phyloP scores from a whole-genome alignment of 2,113 vertebrate genomes.

The Perccottus glenii region DNA sequence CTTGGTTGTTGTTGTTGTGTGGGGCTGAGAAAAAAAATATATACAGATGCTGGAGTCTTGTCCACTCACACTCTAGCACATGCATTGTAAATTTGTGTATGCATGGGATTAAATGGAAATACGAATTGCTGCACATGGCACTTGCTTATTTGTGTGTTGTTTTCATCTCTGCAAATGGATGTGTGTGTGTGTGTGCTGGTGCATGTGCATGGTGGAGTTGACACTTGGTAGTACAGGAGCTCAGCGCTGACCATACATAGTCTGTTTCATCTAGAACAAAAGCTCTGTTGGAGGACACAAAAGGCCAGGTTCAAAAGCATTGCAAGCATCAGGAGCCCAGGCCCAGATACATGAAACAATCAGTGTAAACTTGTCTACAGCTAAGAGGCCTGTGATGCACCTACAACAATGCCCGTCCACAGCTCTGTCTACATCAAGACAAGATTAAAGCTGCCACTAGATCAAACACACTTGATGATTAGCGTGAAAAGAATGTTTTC shows the following conservation, averaged over 20 bases:
- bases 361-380: constrained; percentile 75
- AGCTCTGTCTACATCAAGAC: constrained; percentile 40
- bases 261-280: constrained; percentile 86
- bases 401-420: constrained; percentile 58
- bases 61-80: constrained; percentile 2
- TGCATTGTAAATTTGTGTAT: constrained; percentile 26
- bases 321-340: constrained; percentile 64
- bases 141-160: constrained; percentile 38
- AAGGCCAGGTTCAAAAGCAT: constrained; percentile 80
- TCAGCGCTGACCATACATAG: constrained; percentile 78
- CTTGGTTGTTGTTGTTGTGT: constrained; percentile 55
- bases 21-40: constrained; percentile 24
- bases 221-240: constrained; percentile 65
- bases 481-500: constrained; percentile 39
- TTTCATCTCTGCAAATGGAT: constrained; percentile 50
- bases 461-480: constrained; percentile 61
- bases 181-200: constrained; percentile 44
- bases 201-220: constrained; percentile 45
- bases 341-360: constrained; percentile 78
- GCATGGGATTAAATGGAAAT: constrained; percentile 45
- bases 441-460: constrained; percentile 56
- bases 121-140: constrained; percentile 29
- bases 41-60: constrained; percentile 50
- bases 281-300: constrained; percentile 75
- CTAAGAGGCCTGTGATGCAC: constrained; percentile 68